Evolutionary conservation across 2,888 invertebrate species (phyloP).

Genomic region (Nemoura dubitans): DNA sequence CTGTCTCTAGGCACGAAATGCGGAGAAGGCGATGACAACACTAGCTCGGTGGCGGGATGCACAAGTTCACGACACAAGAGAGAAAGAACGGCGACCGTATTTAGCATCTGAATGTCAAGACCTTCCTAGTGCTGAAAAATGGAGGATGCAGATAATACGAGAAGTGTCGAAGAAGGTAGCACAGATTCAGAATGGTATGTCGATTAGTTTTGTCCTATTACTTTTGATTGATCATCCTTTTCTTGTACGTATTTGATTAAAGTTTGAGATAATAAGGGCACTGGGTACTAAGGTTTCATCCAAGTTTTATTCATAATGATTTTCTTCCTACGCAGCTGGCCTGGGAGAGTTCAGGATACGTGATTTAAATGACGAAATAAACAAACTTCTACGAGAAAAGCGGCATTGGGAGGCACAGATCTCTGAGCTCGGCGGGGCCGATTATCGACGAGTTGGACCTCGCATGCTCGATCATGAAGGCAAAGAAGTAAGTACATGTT

Average conservation of each 20-base stretch:
- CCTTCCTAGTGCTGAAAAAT: slow-evolving; percentile 92
- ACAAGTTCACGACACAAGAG: slow-evolving; percentile 84
- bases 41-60: slow-evolving; percentile 98
- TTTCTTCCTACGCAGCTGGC: slow-evolving; percentile 72
- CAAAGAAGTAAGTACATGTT: slow-evolving; percentile 68
- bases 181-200: slow-evolving; percentile 96
- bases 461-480: slow-evolving; percentile 94
- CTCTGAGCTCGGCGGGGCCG: slow-evolving; percentile 92
- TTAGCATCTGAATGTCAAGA: slow-evolving; percentile 95
- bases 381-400: slow-evolving; percentile 94
- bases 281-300: too few relatives aligned
- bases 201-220: too few relatives aligned
- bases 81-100: slow-evolving; percentile 89
- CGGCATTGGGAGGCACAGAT: slow-evolving; percentile 99
- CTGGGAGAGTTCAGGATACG: slow-evolving; percentile 98
- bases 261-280: too few relatives aligned
- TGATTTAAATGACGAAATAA: slow-evolving; percentile 99
- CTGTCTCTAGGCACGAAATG: slow-evolving; percentile 86
- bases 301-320: not conserved
- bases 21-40: slow-evolving; percentile 98
- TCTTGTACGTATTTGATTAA: too few relatives aligned
- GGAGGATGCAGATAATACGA: slow-evolving; percentile 94
- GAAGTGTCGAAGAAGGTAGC: slow-evolving; percentile 99
- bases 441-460: slow-evolving; percentile 90
- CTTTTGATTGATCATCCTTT: too few relatives aligned